Evolutionary conservation across 1,140 invertebrate genomes (phyloP).

Genomic region (Helicorthomorpha holstii): DNA sequence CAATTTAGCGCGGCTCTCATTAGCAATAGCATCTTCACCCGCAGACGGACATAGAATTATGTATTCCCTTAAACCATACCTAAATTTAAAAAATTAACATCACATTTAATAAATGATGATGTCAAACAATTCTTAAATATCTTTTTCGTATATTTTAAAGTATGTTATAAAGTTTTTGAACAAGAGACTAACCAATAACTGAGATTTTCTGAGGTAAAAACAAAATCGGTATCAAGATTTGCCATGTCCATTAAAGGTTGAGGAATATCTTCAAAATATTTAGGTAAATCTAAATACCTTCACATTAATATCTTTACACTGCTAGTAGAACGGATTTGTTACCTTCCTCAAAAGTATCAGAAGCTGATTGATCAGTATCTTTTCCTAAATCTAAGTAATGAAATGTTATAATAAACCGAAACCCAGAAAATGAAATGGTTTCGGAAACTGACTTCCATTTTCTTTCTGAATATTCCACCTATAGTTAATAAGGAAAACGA

Average conservation of each 20-base stretch:
- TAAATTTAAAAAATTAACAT: slow-evolving; percentile 34
- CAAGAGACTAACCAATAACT: slow-evolving; percentile 28
- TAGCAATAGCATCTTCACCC: slow-evolving; percentile 36
- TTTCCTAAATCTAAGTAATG: no score
- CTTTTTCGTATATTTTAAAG: no score
- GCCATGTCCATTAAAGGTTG: slow-evolving; percentile 38
- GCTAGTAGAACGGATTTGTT: no score
- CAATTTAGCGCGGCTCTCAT: slow-evolving; percentile 65
- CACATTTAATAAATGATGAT: slow-evolving; percentile 23
- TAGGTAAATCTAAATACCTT: no score
- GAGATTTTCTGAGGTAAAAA: slow-evolving; percentile 22
- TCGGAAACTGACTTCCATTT: not conserved
- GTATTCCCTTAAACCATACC: slow-evolving; percentile 72
- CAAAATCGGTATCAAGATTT: slow-evolving; percentile 46
- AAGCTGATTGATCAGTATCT: no score
- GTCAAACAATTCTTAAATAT: no score
- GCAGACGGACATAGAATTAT: slow-evolving; percentile 47
- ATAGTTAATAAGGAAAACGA: not conserved
- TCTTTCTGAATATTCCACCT: not conserved
- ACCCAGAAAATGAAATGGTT: not conserved
- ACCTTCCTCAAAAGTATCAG: no score
- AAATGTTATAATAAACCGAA: slow-evolving; percentile 6
- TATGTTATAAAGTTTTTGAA: not conserved
- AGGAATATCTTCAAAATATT: not conserved
- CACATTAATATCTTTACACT: no score